Conservation (phyloP, 2,113 vertebrate genomes). For the Nothoprocta pentlandii region DNA sequence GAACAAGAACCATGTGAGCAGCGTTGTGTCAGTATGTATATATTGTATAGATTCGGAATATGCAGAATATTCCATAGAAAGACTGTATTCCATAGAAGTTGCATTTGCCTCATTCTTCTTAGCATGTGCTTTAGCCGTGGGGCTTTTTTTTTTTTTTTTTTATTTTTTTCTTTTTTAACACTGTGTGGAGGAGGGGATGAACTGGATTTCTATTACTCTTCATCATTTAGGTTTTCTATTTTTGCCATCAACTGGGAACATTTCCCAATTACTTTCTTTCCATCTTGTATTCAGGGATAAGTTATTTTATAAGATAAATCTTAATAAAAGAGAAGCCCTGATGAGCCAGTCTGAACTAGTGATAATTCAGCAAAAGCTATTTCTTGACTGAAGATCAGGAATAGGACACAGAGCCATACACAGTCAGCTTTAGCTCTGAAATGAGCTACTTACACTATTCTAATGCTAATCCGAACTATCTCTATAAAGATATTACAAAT, state of each 20-base stretch:
- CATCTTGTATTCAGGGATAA: neutral
- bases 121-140: neutral
- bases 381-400: neutral
- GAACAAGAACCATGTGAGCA: too few relatives aligned
- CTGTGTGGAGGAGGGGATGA: conserved; percentile 11
- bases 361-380: neutral
- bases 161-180: neutral
- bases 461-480: neutral
- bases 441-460: neutral
- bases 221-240: conserved; percentile 26
- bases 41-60: neutral
- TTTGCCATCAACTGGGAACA: neutral
- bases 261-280: conserved; percentile 9
- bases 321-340: neutral
- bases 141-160: conserved; percentile 5
- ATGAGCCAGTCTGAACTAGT: neutral
- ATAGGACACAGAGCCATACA: neutral
- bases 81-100: neutral
- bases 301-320: neutral
- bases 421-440: neutral
- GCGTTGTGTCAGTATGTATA: neutral
- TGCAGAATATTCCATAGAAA: neutral
- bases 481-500: neutral
- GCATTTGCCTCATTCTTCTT: neutral
- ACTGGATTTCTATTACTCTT: conserved; percentile 31